Evolutionary conservation across 1,140 invertebrate species (phyloP).

Genomic region (Lepeophtheirus salmonis): DNA sequence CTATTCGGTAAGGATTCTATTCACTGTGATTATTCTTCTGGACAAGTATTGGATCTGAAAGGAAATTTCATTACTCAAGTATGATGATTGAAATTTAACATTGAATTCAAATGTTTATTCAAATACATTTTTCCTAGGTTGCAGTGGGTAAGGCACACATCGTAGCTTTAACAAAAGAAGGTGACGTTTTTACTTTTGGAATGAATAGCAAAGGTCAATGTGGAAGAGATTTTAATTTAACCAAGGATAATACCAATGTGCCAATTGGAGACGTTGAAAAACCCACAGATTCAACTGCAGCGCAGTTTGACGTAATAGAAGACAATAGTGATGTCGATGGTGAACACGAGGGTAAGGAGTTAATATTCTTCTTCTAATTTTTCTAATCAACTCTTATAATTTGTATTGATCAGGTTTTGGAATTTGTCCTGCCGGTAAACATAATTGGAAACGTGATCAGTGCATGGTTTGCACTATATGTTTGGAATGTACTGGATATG

Average conservation of each 20-base stretch:
- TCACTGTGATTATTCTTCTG: conserved; percentile 56
- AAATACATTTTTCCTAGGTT: too few relatives aligned
- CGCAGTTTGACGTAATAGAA: conserved; percentile 36
- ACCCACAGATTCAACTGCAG: too few relatives aligned
- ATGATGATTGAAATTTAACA: neutral
- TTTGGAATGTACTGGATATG: conserved; percentile 82
- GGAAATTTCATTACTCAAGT: conserved; percentile 13
- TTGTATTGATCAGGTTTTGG: too few relatives aligned
- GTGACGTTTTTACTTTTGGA: conserved; percentile 82
- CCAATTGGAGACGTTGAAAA: too few relatives aligned
- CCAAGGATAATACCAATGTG: conserved; percentile 19
- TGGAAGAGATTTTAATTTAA: conserved; percentile 54
- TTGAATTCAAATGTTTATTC: too few relatives aligned
- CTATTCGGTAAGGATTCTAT: conserved; percentile 90
- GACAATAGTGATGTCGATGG: conserved; percentile 29
- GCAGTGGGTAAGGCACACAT: conserved; percentile 87
- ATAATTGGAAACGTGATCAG: conserved; percentile 57
- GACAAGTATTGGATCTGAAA: conserved; percentile 38
- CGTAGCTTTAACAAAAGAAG: conserved; percentile 64
- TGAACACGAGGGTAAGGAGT: conserved; percentile 35
- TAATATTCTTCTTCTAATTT: neutral
- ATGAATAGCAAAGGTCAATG: conserved; percentile 90
- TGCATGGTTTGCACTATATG: conserved; percentile 80
- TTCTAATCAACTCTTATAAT: too few relatives aligned
- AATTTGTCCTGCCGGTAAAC: conserved; percentile 45